Evolutionary conservation across 1,140 invertebrate species (phyloP).

Genomic region (Drosophila nikananu): DNA sequence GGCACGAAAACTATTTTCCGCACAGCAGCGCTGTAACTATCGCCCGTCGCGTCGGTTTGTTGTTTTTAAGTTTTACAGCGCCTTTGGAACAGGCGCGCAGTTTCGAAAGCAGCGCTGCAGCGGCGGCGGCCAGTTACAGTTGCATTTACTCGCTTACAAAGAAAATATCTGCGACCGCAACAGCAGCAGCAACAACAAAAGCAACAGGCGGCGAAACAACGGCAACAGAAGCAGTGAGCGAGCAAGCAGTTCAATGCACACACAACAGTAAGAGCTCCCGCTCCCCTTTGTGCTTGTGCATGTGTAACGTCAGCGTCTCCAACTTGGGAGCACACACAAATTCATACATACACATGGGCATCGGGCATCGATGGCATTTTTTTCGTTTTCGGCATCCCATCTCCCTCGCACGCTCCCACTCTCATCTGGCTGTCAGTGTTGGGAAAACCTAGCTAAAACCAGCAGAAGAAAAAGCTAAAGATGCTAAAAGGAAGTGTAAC

Average conservation of each 20-base stretch:
- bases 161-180: constrained; percentile 57
- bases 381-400: constrained; percentile 17
- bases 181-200: constrained; percentile 24
- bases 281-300: constrained; percentile 28
- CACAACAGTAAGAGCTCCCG: constrained; percentile 37
- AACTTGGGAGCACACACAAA: constrained; percentile 41
- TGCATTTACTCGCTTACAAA: constrained; percentile 72
- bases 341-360: constrained; percentile 33
- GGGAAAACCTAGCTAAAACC: neutral
- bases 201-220: constrained; percentile 28
- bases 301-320: constrained; percentile 69
- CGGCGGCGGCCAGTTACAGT: constrained; percentile 45
- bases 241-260: constrained; percentile 70
- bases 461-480: neutral
- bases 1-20: constrained; percentile 30
- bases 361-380: constrained; percentile 26
- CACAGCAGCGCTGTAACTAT: constrained; percentile 58
- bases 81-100: constrained; percentile 81
- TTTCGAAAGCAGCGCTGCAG: constrained; percentile 50
- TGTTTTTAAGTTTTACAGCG: constrained; percentile 84
- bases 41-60: constrained; percentile 71
- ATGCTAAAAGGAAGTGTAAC: neutral
- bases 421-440: constrained; percentile 15
- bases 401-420: constrained; percentile 1
- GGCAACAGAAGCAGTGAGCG: constrained; percentile 53